Evolutionary conservation across 2,888 invertebrate species (phyloP).

Genomic region (Xylophagus ater): DNA sequence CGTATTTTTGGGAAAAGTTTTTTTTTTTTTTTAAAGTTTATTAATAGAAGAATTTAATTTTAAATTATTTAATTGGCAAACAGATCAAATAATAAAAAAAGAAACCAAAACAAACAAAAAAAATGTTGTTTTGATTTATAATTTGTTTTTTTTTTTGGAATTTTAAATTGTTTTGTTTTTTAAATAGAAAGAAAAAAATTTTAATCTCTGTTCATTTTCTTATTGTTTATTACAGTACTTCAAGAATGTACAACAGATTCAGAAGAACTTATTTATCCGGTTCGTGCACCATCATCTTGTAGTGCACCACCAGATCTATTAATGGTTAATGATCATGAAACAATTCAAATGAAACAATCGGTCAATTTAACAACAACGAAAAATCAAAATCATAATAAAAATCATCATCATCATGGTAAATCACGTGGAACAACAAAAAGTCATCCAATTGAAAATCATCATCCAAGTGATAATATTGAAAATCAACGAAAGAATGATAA

Average conservation of each 20-base stretch:
- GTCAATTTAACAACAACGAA: constrained; percentile 33
- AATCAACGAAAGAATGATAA: constrained; percentile 11
- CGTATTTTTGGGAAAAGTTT: no score
- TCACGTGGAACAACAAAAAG: no score
- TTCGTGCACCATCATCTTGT: constrained; percentile 49
- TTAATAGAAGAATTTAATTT: no score
- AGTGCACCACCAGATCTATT: constrained; percentile 52
- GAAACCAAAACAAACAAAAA: no score
- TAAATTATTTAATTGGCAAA: no score
- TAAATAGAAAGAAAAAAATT: no score
- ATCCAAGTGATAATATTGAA: constrained; percentile 15
- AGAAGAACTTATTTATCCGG: constrained; percentile 53
- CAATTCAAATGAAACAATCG: constrained; percentile 22
- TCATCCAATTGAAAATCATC: constrained; percentile 4
- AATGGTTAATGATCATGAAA: constrained; percentile 46
- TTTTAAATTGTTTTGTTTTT: no score
- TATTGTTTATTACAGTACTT: constrained; percentile 42
- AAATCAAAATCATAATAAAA: constrained; percentile 20
- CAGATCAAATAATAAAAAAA: no score
- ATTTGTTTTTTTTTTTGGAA: background rate
- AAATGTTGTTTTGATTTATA: constrained; percentile 3
- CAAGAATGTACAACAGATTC: constrained; percentile 58
- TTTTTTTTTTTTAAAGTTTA: no score
- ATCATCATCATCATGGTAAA: constrained; percentile 19
- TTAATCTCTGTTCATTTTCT: constrained; percentile 5